These are phyloP conservation scores for Crocallis elinguaria DNA, from an alignment of 2,888 invertebrate species.

Conservation along the genomic window DNA sequence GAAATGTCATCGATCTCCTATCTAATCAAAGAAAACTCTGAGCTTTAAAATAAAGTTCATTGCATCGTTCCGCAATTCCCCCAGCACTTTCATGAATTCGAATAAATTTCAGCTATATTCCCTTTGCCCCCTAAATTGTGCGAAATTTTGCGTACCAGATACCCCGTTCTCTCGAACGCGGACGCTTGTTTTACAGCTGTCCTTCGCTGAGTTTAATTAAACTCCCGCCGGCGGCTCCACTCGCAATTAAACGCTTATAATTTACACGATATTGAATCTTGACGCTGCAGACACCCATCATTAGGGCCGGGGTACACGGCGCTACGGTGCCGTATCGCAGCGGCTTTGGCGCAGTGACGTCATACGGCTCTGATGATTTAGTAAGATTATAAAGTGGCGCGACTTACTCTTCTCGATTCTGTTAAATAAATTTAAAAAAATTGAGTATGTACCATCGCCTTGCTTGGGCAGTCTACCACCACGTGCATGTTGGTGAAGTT, in stretches of 20 bases:
- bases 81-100: neutral
- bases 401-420: too few species aligned
- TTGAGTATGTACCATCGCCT: too few species aligned
- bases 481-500: too few species aligned
- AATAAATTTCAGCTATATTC: neutral
- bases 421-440: too few species aligned
- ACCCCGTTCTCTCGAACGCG: constrained; percentile 12
- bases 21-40: too few species aligned
- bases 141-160: constrained; percentile 7
- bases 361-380: too few species aligned
- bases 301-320: neutral
- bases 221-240: constrained; percentile 30
- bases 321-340: neutral
- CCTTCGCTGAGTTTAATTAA: constrained; percentile 38
- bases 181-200: constrained; percentile 38
- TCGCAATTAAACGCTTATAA: constrained; percentile 37
- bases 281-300: constrained; percentile 11
- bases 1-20: too few species aligned
- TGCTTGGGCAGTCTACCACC: too few species aligned
- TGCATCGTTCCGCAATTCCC: neutral
- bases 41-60: neutral
- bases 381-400: too few species aligned
- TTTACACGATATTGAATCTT: constrained; percentile 39
- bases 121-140: neutral
- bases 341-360: neutral